phyloP scores from a whole-genome alignment of 2,113 vertebrate genomes.

The Regulus satrapa region DNA sequence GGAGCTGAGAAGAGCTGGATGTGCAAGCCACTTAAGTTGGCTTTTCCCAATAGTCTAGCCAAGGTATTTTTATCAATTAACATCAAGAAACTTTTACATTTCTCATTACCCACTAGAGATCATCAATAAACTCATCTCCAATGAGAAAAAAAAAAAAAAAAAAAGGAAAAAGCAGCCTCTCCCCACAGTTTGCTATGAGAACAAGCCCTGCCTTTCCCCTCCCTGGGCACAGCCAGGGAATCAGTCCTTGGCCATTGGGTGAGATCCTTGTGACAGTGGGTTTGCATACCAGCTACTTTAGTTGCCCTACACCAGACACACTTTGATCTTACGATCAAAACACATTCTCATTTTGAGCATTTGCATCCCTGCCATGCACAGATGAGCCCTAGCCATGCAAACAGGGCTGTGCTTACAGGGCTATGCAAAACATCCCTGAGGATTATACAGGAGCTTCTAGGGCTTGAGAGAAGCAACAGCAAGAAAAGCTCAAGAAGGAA shows the following conservation, averaged over 20 bases:
- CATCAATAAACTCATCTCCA: not conserved
- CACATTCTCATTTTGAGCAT: not conserved
- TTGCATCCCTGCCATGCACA: not conserved
- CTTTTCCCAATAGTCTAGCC: not conserved
- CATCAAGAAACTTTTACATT: not conserved
- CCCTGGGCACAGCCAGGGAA: not conserved
- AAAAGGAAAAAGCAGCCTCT: not conserved
- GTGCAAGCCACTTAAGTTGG: not conserved
- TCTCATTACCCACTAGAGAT: not conserved
- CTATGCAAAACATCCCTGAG: not conserved
- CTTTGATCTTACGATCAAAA: conserved; percentile 41
- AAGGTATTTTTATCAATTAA: not conserved
- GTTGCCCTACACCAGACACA: not conserved
- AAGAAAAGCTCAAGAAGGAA: not conserved
- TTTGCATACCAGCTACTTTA: not conserved
- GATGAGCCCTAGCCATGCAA: not conserved
- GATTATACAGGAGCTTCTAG: not conserved
- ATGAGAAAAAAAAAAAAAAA: not conserved
- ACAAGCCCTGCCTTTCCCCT: not conserved
- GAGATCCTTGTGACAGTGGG: not conserved
- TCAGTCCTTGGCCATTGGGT: not conserved
- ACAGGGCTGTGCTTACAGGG: not conserved
- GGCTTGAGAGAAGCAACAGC: not conserved
- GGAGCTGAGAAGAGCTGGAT: not conserved
- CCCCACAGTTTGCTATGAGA: not conserved